Evolutionary conservation across 2,797 vertebrate genomes (phyloP).

Genomic region (Anguilla megastoma): DNA sequence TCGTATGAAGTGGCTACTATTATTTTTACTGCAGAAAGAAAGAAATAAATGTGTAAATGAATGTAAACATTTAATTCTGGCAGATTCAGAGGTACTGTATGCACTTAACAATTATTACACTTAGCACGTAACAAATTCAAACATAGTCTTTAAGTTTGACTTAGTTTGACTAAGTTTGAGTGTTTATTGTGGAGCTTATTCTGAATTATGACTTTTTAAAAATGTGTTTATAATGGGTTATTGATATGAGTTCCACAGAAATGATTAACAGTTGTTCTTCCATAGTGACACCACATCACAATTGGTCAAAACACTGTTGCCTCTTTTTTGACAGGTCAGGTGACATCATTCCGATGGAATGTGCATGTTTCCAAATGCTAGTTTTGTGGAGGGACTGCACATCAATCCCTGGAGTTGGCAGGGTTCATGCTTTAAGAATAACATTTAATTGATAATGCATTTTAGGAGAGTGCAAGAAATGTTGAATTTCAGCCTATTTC

Average conservation of each 20-base stretch:
- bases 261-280: background rate
- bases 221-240: too few species aligned
- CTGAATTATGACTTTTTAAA: too few species aligned
- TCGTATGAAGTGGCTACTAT: background rate
- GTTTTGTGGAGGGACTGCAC: too few species aligned
- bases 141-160: background rate
- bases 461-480: too few species aligned
- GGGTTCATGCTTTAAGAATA: too few species aligned
- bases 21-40: background rate
- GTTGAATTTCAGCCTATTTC: too few species aligned
- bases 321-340: background rate
- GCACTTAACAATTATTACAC: background rate
- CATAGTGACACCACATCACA: background rate
- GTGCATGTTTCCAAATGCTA: background rate
- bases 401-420: too few species aligned
- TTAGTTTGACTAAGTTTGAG: too few species aligned
- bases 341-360: too few species aligned
- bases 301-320: background rate
- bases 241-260: background rate
- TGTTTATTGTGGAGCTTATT: too few species aligned
- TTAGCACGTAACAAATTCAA: background rate
- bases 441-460: too few species aligned
- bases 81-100: background rate
- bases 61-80: background rate
- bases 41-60: background rate